phyloP scores from a whole-genome alignment of 2,797 vertebrate genomes.

The Macropus fuliginosus region DNA sequence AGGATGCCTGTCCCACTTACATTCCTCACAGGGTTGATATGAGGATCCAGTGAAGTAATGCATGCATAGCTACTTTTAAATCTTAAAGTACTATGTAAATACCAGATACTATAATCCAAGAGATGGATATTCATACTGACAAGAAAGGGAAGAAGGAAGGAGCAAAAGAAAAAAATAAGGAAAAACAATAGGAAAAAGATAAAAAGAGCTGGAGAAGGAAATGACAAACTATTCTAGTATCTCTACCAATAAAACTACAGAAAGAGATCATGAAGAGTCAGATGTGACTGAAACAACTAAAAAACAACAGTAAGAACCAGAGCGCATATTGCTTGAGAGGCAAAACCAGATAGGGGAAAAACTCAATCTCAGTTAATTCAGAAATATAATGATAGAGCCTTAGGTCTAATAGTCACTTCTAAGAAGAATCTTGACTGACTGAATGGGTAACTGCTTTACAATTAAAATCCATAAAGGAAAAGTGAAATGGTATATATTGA shows the following conservation, averaged over 20 bases:
- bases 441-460: conserved; percentile 44
- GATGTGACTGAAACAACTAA: neutral
- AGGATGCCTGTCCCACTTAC: neutral
- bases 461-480: conserved; percentile 32
- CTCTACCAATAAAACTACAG: neutral
- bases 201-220: neutral
- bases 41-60: neutral
- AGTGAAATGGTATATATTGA: conserved; percentile 24
- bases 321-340: neutral
- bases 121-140: neutral
- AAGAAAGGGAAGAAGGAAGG: neutral
- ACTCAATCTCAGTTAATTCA: neutral
- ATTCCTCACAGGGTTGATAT: neutral
- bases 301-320: neutral
- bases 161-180: neutral
- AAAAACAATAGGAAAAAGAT: neutral
- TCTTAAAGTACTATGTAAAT: neutral
- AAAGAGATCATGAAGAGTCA: neutral
- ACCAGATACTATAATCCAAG: neutral
- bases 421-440: neutral
- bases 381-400: neutral
- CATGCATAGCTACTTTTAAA: neutral
- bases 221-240: neutral
- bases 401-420: neutral
- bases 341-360: neutral